Percentiles rank a stretch among this genome's conserved stretches.
Conservation (phyloP, 1,140 invertebrate genomes). For the Leptinotarsa undecemlineata region DNA sequence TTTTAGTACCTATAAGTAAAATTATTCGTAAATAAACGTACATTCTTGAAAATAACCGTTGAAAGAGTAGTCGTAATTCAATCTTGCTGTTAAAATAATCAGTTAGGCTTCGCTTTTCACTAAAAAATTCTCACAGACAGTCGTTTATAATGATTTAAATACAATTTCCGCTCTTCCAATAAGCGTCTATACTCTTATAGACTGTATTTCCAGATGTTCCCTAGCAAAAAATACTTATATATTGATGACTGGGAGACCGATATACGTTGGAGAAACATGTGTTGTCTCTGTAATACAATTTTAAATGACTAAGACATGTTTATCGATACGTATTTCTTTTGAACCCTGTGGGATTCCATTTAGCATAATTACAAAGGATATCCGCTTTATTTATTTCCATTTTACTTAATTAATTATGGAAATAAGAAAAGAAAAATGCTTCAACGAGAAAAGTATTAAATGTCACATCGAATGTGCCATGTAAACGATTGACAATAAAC, state of each 20-base stretch:
- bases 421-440: constrained; percentile 5
- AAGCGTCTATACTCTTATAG: constrained; percentile 21
- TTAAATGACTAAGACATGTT: not conserved
- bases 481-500: constrained; percentile 27
- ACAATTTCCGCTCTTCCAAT: constrained; percentile 29
- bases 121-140: constrained; percentile 21
- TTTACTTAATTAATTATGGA: constrained; percentile 16
- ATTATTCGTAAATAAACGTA: not conserved
- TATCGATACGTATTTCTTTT: constrained; percentile 15
- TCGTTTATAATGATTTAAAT: constrained; percentile 30
- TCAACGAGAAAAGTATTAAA: constrained; percentile 24
- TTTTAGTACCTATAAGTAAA: not conserved
- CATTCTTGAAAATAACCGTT: not conserved
- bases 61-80: constrained; percentile 7
- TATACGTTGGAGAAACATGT: constrained; percentile 25
- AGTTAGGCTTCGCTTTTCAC: not conserved
- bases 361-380: constrained; percentile 23
- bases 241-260: constrained; percentile 27
- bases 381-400: constrained; percentile 23
- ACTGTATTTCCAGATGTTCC: constrained; percentile 27
- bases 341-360: constrained; percentile 13
- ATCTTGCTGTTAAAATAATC: constrained; percentile 18
- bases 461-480: constrained; percentile 19
- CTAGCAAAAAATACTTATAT: constrained; percentile 24
- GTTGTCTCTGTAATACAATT: constrained; percentile 17